Percentiles rank a stretch among this genome's conserved stretches.
phyloP scores from a whole-genome alignment of 2,113 vertebrate genomes.

The Neopipo cinnamomea region DNA sequence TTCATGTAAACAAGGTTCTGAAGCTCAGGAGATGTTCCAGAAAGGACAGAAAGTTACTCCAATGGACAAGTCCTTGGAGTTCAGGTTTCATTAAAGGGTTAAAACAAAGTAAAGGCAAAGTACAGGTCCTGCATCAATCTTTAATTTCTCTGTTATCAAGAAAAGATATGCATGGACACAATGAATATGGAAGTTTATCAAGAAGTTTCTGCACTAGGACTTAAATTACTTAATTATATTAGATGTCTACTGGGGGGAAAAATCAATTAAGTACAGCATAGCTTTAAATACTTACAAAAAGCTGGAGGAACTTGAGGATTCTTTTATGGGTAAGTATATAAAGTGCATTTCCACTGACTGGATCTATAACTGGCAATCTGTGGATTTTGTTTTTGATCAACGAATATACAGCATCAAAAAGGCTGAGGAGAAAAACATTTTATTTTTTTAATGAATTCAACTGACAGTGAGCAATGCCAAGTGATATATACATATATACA shows the following conservation, averaged over 20 bases:
- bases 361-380: constrained; percentile 95
- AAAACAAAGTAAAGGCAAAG: background rate
- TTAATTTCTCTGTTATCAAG: background rate
- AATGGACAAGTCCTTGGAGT: background rate
- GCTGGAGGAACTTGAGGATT: constrained; percentile 99
- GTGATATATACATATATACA: background rate
- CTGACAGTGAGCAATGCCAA: background rate
- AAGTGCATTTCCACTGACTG: constrained; percentile 95
- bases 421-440: constrained; percentile 76
- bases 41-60: background rate
- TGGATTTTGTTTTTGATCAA: constrained; percentile 99
- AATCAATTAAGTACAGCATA: background rate
- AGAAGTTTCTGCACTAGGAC: background rate
- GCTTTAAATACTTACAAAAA: constrained; percentile 88
- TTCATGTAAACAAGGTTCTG: background rate
- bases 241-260: background rate
- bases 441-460: constrained; percentile 4
- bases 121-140: background rate
- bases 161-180: background rate
- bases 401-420: constrained; percentile 94
- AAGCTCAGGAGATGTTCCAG: background rate
- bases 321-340: constrained; percentile 99
- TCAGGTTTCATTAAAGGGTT: background rate
- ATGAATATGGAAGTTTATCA: background rate
- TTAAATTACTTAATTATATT: background rate